These are phyloP conservation scores for Sinelater perroti DNA, from an alignment of 2,888 invertebrate species.

Conservation along the genomic window DNA sequence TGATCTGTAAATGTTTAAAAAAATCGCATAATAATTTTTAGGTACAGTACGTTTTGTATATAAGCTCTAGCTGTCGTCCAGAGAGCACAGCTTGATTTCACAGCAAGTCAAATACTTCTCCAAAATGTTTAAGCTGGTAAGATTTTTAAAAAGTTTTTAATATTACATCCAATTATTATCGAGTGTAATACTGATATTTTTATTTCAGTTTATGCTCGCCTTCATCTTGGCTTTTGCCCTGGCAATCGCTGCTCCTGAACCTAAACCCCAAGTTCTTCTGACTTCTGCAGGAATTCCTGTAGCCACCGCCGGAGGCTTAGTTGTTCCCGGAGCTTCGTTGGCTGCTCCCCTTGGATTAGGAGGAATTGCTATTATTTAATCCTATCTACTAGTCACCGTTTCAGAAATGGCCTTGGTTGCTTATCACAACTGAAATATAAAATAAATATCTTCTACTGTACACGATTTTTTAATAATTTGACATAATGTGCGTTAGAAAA, in stretches of 20 bases:
- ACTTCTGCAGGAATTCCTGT: slow-evolving; percentile 4
- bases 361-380: background rate
- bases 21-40: background rate
- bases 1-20: too few species aligned
- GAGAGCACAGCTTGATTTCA: background rate
- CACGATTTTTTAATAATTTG: too few species aligned
- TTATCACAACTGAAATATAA: too few species aligned
- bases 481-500: too few species aligned
- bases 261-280: background rate
- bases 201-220: slow-evolving; percentile 60
- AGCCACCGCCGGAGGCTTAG: background rate
- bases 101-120: slow-evolving; percentile 1
- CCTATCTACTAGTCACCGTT: too few species aligned
- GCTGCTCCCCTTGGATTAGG: background rate
- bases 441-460: too few species aligned
- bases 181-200: background rate
- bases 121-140: slow-evolving; percentile 43
- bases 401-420: too few species aligned
- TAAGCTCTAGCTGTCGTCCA: background rate
- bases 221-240: slow-evolving; percentile 61
- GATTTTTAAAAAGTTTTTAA: too few species aligned
- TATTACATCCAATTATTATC: too few species aligned
- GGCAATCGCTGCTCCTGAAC: slow-evolving; percentile 57
- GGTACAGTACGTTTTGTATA: background rate
- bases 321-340: background rate